Conservation (phyloP, 2,113 vertebrate genomes). For the Cinclus cinclus region DNA sequence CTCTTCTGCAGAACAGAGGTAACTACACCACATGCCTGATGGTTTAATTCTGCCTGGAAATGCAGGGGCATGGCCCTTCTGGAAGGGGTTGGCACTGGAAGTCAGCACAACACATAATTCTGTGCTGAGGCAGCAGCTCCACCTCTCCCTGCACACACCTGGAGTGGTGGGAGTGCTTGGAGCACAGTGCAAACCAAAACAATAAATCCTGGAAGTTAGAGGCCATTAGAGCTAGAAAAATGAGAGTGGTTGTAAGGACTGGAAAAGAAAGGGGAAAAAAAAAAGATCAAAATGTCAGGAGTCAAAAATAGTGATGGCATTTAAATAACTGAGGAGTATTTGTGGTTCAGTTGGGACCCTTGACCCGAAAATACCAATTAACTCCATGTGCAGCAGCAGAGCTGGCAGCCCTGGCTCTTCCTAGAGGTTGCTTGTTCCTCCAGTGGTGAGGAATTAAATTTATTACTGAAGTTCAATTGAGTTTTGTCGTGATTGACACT, state of each 20-base stretch:
- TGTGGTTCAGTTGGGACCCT: neutral
- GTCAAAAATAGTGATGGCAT: neutral
- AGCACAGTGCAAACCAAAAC: neutral
- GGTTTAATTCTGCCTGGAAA: neutral
- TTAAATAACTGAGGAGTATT: neutral
- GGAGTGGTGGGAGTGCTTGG: neutral
- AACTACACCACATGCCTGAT: neutral
- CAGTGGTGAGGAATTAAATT: neutral
- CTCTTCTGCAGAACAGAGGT: slow-evolving; percentile 90
- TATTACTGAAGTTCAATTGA: neutral
- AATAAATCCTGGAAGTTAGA: neutral
- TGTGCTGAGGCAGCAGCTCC: neutral
- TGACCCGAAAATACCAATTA: neutral
- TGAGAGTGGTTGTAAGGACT: neutral
- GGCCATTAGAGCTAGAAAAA: neutral
- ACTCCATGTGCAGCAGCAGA: neutral
- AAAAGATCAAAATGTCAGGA: neutral
- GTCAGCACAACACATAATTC: neutral
- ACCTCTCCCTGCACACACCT: neutral
- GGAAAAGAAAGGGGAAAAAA: neutral
- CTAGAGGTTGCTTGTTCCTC: neutral
- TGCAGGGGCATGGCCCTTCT: neutral
- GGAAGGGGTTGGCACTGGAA: neutral
- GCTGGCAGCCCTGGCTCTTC: neutral
- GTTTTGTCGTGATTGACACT: neutral